Conservation (phyloP, 2,797 vertebrate species). For the Hypotaenidia philippensis region DNA sequence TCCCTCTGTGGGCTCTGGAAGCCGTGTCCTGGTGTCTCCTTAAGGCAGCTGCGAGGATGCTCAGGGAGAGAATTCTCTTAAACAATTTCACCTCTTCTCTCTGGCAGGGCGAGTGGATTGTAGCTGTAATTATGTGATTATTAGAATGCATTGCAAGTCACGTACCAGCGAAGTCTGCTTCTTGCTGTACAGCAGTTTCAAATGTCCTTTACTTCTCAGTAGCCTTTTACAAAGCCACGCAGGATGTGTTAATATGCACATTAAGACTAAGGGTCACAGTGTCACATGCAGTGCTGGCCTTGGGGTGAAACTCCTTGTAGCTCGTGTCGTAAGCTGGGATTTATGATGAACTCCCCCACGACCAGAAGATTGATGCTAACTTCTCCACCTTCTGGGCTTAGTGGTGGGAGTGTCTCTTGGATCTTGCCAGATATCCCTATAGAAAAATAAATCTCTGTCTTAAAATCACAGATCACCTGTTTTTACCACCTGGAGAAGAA, state of each 20-base stretch:
- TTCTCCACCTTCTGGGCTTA: background rate
- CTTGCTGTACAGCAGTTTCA: conserved; percentile 26
- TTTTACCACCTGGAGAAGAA: background rate
- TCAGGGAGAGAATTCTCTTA: background rate
- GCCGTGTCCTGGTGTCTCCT: background rate
- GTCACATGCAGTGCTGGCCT: background rate
- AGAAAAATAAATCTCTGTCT: background rate
- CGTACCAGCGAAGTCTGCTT: background rate
- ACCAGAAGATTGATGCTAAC: background rate
- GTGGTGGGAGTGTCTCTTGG: background rate
- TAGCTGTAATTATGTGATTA: background rate
- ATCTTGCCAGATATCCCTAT: background rate
- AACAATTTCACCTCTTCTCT: background rate
- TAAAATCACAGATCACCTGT: background rate
- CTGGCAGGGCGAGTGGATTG: background rate
- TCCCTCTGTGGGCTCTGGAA: background rate
- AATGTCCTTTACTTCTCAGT: background rate
- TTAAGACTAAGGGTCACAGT: background rate
- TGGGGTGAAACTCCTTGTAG: background rate
- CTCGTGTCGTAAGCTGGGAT: background rate
- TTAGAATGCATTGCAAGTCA: conserved; percentile 34
- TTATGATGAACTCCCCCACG: background rate
- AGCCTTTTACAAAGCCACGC: background rate
- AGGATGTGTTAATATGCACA: background rate
- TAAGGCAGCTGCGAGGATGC: background rate